A percentile compares a stretch with the other conserved stretches of the same genome.
phyloP scores from a whole-genome alignment of 2,113 vertebrate genomes.

The Noturus placidus region DNA sequence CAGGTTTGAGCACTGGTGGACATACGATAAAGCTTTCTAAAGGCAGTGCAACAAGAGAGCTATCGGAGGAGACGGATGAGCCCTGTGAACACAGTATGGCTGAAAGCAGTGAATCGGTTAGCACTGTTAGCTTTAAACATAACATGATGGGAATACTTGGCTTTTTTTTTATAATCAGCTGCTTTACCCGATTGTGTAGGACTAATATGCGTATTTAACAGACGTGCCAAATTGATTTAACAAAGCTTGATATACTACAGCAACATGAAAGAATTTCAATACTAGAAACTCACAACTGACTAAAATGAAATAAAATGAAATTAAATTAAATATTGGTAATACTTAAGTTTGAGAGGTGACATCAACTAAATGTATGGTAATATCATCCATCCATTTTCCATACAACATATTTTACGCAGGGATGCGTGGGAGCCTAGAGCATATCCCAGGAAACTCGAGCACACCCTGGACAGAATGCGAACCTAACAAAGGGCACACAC shows the following conservation, averaged over 20 bases:
- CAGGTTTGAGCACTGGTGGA: constrained; percentile 7
- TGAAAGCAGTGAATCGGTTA: constrained; percentile 16
- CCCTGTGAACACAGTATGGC: not conserved
- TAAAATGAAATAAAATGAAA: not conserved
- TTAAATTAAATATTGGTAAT: not conserved
- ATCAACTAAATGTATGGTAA: not conserved
- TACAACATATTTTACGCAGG: no score
- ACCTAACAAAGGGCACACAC: no score
- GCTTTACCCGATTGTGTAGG: not conserved
- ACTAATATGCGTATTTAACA: not conserved
- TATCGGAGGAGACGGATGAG: constrained; percentile 3
- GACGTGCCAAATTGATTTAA: not conserved
- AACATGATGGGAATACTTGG: not conserved
- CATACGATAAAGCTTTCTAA: constrained; percentile 32
- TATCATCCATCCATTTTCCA: not conserved
- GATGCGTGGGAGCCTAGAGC: no score
- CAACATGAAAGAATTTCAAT: not conserved
- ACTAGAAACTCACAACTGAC: not conserved
- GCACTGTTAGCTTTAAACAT: constrained; percentile 9
- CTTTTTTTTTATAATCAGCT: not conserved
- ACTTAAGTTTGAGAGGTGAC: not conserved
- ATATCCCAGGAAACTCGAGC: no score
- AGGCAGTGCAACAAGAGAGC: constrained; percentile 36
- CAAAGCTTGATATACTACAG: not conserved
- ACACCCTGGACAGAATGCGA: no score